Evolutionary conservation across 2,113 vertebrate genomes (phyloP).

Genomic region (Macheiramphus alcinus): DNA sequence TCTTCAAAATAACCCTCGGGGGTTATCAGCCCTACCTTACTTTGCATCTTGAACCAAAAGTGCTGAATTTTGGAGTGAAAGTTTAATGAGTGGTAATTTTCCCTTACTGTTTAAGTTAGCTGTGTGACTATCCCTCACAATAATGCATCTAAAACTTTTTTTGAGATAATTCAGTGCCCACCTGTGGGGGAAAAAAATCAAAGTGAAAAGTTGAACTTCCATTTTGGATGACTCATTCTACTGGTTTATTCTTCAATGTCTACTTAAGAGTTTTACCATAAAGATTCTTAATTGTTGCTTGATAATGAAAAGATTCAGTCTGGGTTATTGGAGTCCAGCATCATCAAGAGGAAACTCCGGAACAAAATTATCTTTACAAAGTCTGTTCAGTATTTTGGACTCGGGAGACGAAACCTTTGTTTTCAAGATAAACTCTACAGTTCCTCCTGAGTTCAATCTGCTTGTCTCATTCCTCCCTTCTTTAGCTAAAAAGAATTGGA

Average conservation of each 20-base stretch:
- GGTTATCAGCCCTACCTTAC: neutral
- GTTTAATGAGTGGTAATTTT: neutral
- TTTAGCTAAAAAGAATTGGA: neutral
- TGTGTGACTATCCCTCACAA: neutral
- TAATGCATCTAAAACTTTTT: neutral
- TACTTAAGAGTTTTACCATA: neutral
- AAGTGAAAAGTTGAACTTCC: neutral
- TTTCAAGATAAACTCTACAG: neutral
- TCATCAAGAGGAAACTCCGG: neutral
- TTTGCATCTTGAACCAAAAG: neutral
- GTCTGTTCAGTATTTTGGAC: neutral
- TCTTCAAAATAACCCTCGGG: neutral
- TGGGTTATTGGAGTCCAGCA: neutral
- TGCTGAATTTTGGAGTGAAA: neutral
- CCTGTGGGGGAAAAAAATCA: neutral
- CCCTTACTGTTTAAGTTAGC: neutral
- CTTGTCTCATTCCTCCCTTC: neutral
- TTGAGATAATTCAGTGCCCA: neutral
- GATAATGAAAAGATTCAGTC: neutral
- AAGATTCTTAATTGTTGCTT: neutral
- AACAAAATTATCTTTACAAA: neutral
- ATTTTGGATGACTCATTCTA: neutral
- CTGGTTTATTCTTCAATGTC: neutral
- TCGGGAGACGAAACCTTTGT: neutral
- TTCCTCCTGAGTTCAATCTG: neutral